phyloP scores from a whole-genome alignment of 2,113 vertebrate species.

The Corythoichthys intestinalis region DNA sequence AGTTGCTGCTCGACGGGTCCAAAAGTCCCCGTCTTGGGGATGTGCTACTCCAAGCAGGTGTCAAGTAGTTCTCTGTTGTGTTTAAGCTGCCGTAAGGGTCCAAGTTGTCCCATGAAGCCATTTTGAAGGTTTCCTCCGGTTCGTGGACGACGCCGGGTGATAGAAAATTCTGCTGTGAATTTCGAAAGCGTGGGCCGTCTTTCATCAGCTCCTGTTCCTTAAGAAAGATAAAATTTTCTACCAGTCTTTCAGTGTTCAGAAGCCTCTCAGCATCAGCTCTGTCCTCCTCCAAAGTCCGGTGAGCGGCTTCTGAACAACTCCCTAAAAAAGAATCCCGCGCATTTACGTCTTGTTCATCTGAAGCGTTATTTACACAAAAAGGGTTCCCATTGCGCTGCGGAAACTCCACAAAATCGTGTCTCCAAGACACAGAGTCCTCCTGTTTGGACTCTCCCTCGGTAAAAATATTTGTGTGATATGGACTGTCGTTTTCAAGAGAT shows the following conservation, averaged over 20 bases:
- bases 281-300: constrained; percentile 33
- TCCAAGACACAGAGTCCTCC: constrained; percentile 68
- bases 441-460: constrained; percentile 70
- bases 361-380: constrained; percentile 46
- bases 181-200: constrained; percentile 60
- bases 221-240: constrained; percentile 87
- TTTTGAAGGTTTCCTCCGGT: constrained; percentile 61
- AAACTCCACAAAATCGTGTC: constrained; percentile 73
- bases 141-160: constrained; percentile 51
- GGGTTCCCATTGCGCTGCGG: constrained; percentile 71
- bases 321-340: constrained; percentile 62
- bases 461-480: constrained; percentile 80
- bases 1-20: constrained; percentile 47
- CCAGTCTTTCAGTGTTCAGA: constrained; percentile 76
- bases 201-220: constrained; percentile 82
- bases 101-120: constrained; percentile 68
- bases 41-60: constrained; percentile 47
- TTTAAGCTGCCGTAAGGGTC: constrained; percentile 59
- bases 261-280: constrained; percentile 51
- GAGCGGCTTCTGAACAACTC: constrained; percentile 55
- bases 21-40: constrained; percentile 54
- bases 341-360: constrained; percentile 24
- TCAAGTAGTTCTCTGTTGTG: constrained; percentile 54
- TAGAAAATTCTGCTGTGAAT: constrained; percentile 57
- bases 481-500: constrained; percentile 78